Percentiles rank a stretch among this genome's conserved stretches.
phyloP scores from a whole-genome alignment of 2,113 vertebrate species.

The Rynchops niger region DNA sequence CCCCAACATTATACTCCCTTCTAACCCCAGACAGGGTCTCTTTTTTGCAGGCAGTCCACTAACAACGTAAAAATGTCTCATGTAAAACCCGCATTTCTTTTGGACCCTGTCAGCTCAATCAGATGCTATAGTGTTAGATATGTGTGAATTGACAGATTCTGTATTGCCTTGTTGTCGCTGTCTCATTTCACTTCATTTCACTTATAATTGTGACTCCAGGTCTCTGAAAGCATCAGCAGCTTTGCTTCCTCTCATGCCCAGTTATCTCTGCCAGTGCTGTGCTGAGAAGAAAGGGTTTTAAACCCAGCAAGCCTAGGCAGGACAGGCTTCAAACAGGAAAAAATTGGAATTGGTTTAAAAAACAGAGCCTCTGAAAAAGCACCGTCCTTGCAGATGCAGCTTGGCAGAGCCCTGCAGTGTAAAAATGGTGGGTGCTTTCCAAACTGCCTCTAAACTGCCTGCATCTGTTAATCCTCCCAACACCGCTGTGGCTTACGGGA shows the following conservation, averaged over 20 bases:
- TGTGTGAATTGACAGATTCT: not conserved
- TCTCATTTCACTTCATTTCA: not conserved
- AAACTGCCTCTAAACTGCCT: not conserved
- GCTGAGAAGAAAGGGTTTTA: not conserved
- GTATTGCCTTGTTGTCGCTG: not conserved
- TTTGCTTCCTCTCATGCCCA: not conserved
- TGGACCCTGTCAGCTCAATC: not conserved
- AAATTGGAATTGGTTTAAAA: not conserved
- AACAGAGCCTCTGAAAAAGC: not conserved
- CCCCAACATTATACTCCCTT: not conserved
- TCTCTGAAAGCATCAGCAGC: not conserved
- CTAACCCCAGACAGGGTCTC: not conserved
- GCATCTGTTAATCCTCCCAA: not conserved
- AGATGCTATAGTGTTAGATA: not conserved
- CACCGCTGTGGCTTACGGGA: rapidly evolving
- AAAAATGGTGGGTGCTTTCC: not conserved
- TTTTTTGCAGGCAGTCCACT: not conserved
- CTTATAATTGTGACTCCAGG: not conserved
- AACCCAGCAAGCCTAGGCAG: not conserved
- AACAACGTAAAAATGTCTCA: not conserved
- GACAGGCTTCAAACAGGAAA: not conserved
- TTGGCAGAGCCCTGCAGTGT: not conserved
- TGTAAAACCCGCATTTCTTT: not conserved
- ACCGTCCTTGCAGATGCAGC: not conserved
- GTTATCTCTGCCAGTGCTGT: not conserved